A percentile compares a stretch with the other conserved stretches of the same genome.
These are phyloP conservation scores for Amphipoea lucens DNA, from an alignment of 2,888 invertebrate species.

Conservation along the genomic window DNA sequence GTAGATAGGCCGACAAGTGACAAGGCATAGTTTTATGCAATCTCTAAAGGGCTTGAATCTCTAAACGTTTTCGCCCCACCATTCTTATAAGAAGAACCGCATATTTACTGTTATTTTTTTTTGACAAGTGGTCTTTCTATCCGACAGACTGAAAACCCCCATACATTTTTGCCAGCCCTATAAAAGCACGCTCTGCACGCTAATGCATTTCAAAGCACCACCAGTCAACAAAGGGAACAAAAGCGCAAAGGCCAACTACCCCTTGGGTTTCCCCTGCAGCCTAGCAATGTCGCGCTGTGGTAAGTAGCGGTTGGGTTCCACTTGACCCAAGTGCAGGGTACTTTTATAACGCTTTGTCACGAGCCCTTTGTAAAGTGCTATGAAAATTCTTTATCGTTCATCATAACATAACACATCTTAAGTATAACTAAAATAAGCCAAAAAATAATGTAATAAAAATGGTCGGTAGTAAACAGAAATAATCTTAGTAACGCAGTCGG, in stretches of 20 bases:
- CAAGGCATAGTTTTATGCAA: not conserved
- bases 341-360: slow-evolving; percentile 20
- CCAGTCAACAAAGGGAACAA: slow-evolving; percentile 39
- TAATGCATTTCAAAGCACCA: slow-evolving; percentile 50
- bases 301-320: slow-evolving; percentile 33
- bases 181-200: slow-evolving; percentile 20
- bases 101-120: not conserved
- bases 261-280: slow-evolving; percentile 46
- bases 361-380: not conserved
- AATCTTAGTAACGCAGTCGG: too few relatives aligned
- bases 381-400: not conserved
- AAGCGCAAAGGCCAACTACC: slow-evolving; percentile 48
- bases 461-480: too few relatives aligned
- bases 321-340: slow-evolving; percentile 18
- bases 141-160: not conserved
- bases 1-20: not conserved
- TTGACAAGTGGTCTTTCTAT: not conserved
- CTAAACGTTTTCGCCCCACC: not conserved
- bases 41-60: not conserved
- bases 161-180: slow-evolving; percentile 2
- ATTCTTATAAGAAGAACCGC: not conserved
- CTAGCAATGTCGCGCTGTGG: slow-evolving; percentile 19
- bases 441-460: too few relatives aligned
- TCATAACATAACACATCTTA: not conserved
- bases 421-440: not conserved